Base-by-base conservation (phyloP, 2,113 vertebrate species). In the Amblyopsis rosae region DNA sequence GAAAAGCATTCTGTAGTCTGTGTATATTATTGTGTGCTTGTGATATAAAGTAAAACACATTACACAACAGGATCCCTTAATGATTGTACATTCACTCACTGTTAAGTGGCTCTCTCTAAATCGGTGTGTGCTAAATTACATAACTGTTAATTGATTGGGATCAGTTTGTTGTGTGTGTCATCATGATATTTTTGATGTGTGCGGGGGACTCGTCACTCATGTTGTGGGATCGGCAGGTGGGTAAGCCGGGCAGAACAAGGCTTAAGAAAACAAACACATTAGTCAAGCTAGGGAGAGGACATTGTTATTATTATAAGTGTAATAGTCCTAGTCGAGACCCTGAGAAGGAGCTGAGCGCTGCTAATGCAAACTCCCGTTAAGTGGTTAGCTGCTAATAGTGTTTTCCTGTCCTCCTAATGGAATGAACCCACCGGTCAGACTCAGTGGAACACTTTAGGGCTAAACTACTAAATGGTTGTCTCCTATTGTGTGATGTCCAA, bases 271-370 rank as follows among this genome's bases (percentile, higher is more conserved):
- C 82, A 89, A 70, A 75, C 82, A 83, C 88, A 88, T 91, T 87
- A 91, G 85, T 73, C 86, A 19, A 75, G 77, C 56, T 75, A 62
- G 73, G 83, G 82, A 76, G 83, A 79, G 82, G 88, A 80, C 89
- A 82, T 75, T 92, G 89, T 93, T 92, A 87, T 92, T 84, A 84
- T 90, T 89, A 79, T 80, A 67, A 57, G 77, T 76, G 73, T 92
- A 91, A 92, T 90, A 87, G 91, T 91, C 87, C 88, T 85, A 70
- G 57, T 85, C 86, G 89, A 89, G 77, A 73, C 75, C 4, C 77
- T 12, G 77, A 77, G 80, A 65, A 3, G 12, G 63, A 72, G 78
- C 62, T 32, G 62, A 67, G 82, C 59, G 67, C 47, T 35, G 32
- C 86, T 88, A 91, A 93, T 90, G 87, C 84, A 77, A 59, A 70